phyloP scores from a whole-genome alignment of 2,113 vertebrate genomes.

The Felis chaus region DNA sequence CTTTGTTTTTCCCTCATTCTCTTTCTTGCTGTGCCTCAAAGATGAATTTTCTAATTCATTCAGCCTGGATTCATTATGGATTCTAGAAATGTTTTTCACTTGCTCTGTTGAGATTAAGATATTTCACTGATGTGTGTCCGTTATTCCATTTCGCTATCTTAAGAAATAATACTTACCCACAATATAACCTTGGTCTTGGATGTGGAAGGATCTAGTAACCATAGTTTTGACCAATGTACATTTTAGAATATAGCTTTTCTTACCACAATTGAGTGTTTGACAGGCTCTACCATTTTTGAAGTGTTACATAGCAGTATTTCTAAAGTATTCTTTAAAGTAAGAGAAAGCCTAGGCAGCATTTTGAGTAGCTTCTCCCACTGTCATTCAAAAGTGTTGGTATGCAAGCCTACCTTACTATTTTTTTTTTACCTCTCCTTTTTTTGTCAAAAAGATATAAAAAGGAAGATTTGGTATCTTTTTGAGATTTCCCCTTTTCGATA shows the following conservation, averaged over 20 bases:
- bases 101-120: neutral
- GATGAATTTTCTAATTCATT: constrained; percentile 43
- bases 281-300: neutral
- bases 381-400: neutral
- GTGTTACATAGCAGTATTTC: neutral
- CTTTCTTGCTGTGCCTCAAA: constrained; percentile 37
- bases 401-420: neutral
- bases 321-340: neutral
- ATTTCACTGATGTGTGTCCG: neutral
- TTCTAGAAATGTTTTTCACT: constrained; percentile 12
- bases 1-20: neutral
- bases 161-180: neutral
- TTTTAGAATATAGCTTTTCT: constrained; percentile 32
- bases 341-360: neutral
- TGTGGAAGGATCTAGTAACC: neutral
- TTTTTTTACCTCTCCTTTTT: constrained; percentile 18
- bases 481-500: neutral
- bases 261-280: neutral
- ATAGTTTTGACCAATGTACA: neutral
- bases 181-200: neutral
- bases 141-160: constrained; percentile 5
- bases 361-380: neutral
- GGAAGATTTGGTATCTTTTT: neutral
- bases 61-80: neutral
- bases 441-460: neutral